Evolutionary conservation across 2,888 invertebrate genomes (phyloP).

Genomic region (Mamestra brassicae): DNA sequence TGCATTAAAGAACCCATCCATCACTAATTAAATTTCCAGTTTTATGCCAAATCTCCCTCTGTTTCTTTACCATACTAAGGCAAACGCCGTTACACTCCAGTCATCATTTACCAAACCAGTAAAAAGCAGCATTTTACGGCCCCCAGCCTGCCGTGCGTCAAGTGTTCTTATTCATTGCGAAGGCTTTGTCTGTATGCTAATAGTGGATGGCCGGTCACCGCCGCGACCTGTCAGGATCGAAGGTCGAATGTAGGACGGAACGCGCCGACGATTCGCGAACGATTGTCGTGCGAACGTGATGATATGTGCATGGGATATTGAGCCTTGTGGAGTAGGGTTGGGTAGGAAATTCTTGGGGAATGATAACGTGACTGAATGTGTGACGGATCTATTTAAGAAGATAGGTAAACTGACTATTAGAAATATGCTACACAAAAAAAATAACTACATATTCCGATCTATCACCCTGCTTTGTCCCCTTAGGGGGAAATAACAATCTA

Average conservation of each 20-base stretch:
- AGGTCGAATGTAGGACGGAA: constrained; percentile 87
- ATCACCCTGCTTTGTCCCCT: too few relatives aligned
- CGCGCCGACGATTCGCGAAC: constrained; percentile 67
- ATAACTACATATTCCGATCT: too few relatives aligned
- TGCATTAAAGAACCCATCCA: too few relatives aligned
- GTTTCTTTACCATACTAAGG: not conserved
- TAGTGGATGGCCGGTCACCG: constrained; percentile 85
- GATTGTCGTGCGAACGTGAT: constrained; percentile 67
- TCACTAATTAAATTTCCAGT: not conserved
- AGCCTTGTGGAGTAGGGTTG: constrained; percentile 50
- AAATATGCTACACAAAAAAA: not conserved
- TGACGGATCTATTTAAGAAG: not conserved
- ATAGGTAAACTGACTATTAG: not conserved
- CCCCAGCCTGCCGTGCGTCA: constrained; percentile 80
- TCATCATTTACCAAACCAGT: not conserved
- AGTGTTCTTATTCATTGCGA: constrained; percentile 84
- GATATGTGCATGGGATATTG: constrained; percentile 69
- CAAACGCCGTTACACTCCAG: not conserved
- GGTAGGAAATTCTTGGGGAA: constrained; percentile 26
- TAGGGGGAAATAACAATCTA: too few relatives aligned
- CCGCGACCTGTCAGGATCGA: constrained; percentile 84
- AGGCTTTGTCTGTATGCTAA: constrained; percentile 89
- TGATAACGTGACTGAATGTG: not conserved
- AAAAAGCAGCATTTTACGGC: constrained; percentile 76
- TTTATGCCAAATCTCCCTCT: not conserved